Evolutionary conservation across 2,888 invertebrate genomes (phyloP).

Genomic region (Folsomia candida): DNA sequence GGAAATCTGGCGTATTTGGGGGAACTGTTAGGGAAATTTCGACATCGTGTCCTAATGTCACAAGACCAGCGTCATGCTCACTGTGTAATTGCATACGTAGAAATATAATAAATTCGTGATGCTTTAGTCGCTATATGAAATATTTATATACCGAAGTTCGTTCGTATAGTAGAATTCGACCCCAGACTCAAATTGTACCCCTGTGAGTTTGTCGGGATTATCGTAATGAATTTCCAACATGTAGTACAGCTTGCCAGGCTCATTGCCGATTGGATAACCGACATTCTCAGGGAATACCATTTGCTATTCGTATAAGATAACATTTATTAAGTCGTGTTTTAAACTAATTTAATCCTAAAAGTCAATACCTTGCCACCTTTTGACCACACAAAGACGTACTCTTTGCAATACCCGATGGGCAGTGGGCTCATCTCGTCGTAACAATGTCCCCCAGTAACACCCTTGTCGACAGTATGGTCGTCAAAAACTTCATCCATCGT

Average conservation of each 20-base stretch:
- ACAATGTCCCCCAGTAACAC: neutral
- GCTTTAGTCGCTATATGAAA: too few relatives aligned
- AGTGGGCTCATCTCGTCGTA: neutral
- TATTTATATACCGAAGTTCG: too few relatives aligned
- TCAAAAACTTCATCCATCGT: slow-evolving; percentile 3
- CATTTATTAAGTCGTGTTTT: too few relatives aligned
- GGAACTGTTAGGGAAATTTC: neutral
- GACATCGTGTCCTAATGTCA: neutral
- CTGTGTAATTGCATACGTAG: too few relatives aligned
- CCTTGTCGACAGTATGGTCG: slow-evolving; percentile 1
- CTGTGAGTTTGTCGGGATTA: neutral
- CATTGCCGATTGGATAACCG: slow-evolving; percentile 14
- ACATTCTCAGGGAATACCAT: slow-evolving; percentile 12
- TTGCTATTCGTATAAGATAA: too few relatives aligned
- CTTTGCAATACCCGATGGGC: neutral
- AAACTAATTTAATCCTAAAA: too few relatives aligned
- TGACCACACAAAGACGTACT: slow-evolving; percentile 21
- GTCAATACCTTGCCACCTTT: slow-evolving; percentile 19
- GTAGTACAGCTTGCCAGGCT: neutral
- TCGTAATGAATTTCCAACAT: slow-evolving; percentile 4
- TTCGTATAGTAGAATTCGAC: neutral
- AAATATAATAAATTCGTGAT: too few relatives aligned
- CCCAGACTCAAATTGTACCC: neutral
- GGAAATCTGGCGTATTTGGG: neutral
- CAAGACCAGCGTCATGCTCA: slow-evolving; percentile 7